phyloP scores from a whole-genome alignment of 2,888 invertebrate species.

The Aphrophora alni region DNA sequence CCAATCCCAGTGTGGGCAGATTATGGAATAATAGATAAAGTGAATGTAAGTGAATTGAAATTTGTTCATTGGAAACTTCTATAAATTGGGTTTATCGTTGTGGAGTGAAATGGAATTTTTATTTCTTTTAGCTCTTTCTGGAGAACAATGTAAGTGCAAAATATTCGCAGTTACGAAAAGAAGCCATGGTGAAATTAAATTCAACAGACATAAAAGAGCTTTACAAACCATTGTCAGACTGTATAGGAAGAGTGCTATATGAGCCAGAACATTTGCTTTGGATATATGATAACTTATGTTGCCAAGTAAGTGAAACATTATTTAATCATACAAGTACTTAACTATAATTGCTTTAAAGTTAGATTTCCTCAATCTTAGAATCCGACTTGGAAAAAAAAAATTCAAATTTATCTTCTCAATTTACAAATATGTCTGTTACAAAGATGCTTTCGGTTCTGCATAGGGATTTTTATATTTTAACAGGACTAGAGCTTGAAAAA shows the following conservation, averaged over 20 bases:
- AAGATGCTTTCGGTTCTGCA: too few species aligned
- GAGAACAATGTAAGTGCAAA: neutral
- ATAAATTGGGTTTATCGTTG: too few species aligned
- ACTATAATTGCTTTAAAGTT: too few species aligned
- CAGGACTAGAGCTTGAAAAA: too few species aligned
- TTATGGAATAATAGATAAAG: neutral
- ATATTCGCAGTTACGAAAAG: neutral
- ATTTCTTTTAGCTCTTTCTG: neutral
- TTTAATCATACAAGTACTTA: too few species aligned
- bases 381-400: too few species aligned
- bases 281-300: neutral
- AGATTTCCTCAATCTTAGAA: too few species aligned
- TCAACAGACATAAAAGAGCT: neutral
- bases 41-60: neutral
- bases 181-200: neutral
- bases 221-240: neutral
- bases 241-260: neutral
- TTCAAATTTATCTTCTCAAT: too few species aligned
- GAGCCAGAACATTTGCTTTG: neutral
- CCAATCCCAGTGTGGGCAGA: neutral
- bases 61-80: too few species aligned
- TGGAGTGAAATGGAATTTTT: neutral
- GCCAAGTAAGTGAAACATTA: neutral
- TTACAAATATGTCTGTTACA: too few species aligned
- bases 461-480: too few species aligned